Evolutionary conservation across 2,113 vertebrate genomes (phyloP).

Genomic region (Lontra canadensis): DNA sequence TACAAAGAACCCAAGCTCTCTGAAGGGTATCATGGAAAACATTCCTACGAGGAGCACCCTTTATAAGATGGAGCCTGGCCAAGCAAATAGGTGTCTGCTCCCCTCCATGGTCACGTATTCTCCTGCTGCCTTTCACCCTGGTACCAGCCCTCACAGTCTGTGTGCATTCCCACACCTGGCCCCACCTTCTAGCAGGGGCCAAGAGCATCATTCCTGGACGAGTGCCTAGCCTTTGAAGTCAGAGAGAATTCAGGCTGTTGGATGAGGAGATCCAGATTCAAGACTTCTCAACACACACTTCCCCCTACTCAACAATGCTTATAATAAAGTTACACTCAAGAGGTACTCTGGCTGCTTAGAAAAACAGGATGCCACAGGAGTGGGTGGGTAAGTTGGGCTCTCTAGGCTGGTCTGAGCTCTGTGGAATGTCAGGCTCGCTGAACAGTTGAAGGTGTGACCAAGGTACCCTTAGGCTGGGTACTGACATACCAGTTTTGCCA

Average conservation of each 20-base stretch:
- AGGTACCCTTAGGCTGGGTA: not conserved
- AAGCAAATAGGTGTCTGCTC: constrained; percentile 59
- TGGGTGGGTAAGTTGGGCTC: constrained; percentile 50
- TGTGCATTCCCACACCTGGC: constrained; percentile 75
- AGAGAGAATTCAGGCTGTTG: constrained; percentile 70
- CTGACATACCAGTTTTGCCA: not conserved
- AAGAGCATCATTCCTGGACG: constrained; percentile 76
- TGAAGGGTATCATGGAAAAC: constrained; percentile 64
- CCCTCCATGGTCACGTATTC: constrained; percentile 47
- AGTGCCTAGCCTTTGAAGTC: constrained; percentile 76
- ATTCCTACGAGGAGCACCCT: constrained; percentile 65
- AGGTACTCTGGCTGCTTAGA: constrained; percentile 61
- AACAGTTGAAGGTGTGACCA: constrained; percentile 50
- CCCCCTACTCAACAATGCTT: constrained; percentile 58
- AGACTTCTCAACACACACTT: constrained; percentile 70
- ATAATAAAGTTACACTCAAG: constrained; percentile 69
- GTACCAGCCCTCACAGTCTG: constrained; percentile 50
- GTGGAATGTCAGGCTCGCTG: constrained; percentile 45
- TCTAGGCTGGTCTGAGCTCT: constrained; percentile 8
- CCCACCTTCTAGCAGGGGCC: constrained; percentile 70
- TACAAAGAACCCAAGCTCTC: constrained; percentile 66
- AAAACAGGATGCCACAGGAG: constrained; percentile 62
- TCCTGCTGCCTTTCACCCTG: constrained; percentile 34
- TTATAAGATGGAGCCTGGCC: constrained; percentile 44
- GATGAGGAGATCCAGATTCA: constrained; percentile 78